Conservation (phyloP, 2,113 vertebrate genomes). For the Elaphurus davidianus region DNA sequence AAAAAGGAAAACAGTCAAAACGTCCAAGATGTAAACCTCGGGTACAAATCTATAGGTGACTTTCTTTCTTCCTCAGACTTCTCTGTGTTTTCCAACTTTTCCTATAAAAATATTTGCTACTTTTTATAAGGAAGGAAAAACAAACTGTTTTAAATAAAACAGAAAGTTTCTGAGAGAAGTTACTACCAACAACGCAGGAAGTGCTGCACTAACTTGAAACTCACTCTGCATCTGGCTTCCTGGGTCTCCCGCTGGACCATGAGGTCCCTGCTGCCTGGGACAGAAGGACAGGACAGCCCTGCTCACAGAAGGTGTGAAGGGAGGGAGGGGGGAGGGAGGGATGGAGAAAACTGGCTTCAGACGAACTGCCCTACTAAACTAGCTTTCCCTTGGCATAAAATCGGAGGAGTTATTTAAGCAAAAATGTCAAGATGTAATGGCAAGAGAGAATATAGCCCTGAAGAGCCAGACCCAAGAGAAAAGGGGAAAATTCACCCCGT, state of each 20-base stretch:
- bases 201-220: neutral
- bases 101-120: neutral
- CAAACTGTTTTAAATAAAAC: neutral
- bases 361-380: neutral
- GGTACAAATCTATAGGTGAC: neutral
- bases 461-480: neutral
- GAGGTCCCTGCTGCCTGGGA: neutral
- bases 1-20: neutral
- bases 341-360: neutral
- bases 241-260: neutral
- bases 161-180: neutral
- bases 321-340: fast-evolving
- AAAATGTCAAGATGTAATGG: neutral
- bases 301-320: neutral
- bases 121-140: neutral
- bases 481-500: neutral
- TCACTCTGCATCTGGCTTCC: neutral
- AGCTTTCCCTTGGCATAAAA: neutral
- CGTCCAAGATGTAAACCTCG: neutral
- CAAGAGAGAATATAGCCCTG: neutral
- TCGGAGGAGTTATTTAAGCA: neutral
- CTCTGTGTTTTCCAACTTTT: neutral
- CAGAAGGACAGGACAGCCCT: neutral
- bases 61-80: neutral
- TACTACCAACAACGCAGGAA: neutral